phyloP scores from a whole-genome alignment of 2,113 vertebrate genomes.

The Delphinus delphis region DNA sequence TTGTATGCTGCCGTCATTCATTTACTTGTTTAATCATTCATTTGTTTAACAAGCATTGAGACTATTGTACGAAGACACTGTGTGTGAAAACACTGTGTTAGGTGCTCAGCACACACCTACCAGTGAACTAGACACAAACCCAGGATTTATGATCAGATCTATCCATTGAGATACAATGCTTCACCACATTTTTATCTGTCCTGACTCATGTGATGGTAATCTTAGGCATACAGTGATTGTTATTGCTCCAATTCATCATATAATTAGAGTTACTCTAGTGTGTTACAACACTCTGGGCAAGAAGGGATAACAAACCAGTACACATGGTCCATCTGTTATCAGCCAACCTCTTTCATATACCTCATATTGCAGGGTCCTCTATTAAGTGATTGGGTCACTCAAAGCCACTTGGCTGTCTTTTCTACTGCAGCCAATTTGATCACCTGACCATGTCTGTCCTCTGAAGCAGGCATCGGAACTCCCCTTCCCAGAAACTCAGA shows the following conservation, averaged over 20 bases:
- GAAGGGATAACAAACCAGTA: background rate
- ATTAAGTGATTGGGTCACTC: background rate
- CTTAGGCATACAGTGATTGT: background rate
- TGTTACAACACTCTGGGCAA: background rate
- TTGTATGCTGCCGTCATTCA: background rate
- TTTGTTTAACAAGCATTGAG: background rate
- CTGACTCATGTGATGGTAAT: background rate
- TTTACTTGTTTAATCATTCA: background rate
- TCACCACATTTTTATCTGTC: background rate
- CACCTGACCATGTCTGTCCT: background rate
- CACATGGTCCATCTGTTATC: background rate
- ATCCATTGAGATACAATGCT: background rate
- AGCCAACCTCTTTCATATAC: background rate
- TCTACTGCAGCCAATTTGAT: background rate
- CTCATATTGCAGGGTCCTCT: background rate
- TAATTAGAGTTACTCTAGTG: background rate
- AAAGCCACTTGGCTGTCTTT: background rate
- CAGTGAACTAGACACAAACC: background rate
- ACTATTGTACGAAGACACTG: background rate
- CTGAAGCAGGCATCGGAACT: background rate
- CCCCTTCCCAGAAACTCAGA: background rate
- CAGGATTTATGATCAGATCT: background rate
- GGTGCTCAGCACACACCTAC: background rate
- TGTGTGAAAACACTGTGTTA: background rate
- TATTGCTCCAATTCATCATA: background rate